A percentile compares a stretch with the other conserved stretches of the same genome.
phyloP scores from a whole-genome alignment of 1,140 invertebrate species.

The Hyposmocoma kahamanoa region DNA sequence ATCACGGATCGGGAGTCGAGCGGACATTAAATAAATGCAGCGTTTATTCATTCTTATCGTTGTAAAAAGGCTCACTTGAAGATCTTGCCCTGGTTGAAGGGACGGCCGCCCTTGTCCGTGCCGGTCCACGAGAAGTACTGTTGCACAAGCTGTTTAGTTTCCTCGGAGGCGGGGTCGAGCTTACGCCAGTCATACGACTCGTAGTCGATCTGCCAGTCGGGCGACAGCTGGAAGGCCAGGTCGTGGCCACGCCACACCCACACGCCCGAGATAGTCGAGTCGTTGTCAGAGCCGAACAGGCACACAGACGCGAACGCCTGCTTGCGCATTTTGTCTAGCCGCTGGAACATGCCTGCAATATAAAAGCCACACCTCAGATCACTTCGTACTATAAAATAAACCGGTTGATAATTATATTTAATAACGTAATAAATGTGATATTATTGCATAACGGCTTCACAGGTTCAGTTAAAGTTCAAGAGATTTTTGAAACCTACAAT shows the following conservation, averaged over 20 bases:
- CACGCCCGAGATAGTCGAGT: slow-evolving; percentile 95
- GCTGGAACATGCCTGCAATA: slow-evolving; percentile 92
- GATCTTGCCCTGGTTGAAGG: slow-evolving; percentile 99
- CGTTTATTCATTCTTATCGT: no score
- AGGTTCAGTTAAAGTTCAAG: no score
- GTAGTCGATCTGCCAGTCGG: slow-evolving; percentile 98
- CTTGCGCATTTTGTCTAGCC: slow-evolving; percentile 98
- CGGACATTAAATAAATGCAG: not conserved
- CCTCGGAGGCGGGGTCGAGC: slow-evolving; percentile 85
- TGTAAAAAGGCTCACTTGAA: slow-evolving; percentile 98
- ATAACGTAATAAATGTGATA: no score
- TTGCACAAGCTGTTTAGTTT: slow-evolving; percentile 92
- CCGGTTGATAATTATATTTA: no score
- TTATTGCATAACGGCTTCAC: no score
- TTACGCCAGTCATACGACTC: slow-evolving; percentile 98
- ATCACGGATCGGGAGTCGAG: slow-evolving; percentile 4
- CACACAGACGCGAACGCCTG: slow-evolving; percentile 95
- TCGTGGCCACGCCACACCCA: slow-evolving; percentile 98
- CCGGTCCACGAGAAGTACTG: slow-evolving; percentile 96
- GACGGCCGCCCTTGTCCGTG: slow-evolving; percentile 88
- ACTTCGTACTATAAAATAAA: no score
- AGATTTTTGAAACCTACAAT: no score
- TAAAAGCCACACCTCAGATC: no score
- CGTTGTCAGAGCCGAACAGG: slow-evolving; percentile 94
- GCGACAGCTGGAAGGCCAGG: slow-evolving; percentile 89